These are phyloP conservation scores for Chironomus tentans DNA, from an alignment of 2,888 invertebrate species.

Conservation along the genomic window DNA sequence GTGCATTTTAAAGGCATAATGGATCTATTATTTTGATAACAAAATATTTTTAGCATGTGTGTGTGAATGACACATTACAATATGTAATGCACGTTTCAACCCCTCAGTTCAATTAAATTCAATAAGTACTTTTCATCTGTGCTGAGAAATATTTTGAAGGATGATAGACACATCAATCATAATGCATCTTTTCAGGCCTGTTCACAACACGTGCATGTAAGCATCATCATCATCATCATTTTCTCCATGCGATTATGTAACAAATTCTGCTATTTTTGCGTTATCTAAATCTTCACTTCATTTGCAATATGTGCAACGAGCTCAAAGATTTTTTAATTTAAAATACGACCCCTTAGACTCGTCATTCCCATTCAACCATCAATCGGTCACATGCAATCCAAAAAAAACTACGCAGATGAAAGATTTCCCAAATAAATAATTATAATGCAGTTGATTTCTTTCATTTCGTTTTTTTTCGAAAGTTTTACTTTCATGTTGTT, in stretches of 20 bases:
- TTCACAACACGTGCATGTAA: conserved; percentile 22
- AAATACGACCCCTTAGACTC: neutral
- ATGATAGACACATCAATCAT: conserved; percentile 22
- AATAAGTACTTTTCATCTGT: neutral
- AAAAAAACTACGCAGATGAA: neutral
- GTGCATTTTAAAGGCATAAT: neutral
- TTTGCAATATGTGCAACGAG: neutral
- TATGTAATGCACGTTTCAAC: neutral
- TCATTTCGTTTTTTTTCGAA: neutral
- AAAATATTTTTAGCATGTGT: neutral
- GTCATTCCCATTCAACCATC: neutral
- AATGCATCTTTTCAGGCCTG: neutral
- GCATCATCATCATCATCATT: neutral
- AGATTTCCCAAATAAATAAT: neutral
- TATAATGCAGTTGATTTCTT: neutral
- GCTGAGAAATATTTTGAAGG: neutral
- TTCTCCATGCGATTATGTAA: too few species aligned
- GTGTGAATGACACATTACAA: neutral
- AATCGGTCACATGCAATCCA: neutral
- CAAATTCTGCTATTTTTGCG: neutral
- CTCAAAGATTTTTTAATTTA: neutral
- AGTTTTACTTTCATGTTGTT: neutral
- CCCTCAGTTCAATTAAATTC: neutral
- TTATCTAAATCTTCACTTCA: neutral
- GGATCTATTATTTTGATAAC: too few species aligned